These are phyloP conservation scores for Oncopodura yosiiana DNA, from an alignment of 1,140 invertebrate genomes.

Conservation along the genomic window DNA sequence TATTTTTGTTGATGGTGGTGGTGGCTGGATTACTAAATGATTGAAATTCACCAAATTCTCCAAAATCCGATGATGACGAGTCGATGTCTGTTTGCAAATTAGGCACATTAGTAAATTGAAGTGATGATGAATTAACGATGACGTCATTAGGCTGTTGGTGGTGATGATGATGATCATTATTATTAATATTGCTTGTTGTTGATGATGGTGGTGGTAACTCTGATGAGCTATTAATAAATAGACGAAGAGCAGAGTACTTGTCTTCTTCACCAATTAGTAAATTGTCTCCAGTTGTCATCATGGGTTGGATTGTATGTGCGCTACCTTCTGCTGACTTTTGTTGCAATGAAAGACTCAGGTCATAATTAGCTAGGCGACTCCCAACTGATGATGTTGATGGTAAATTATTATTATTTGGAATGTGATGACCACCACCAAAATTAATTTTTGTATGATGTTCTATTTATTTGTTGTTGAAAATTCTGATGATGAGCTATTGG, in stretches of 20 bases:
- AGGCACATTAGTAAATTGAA: no score
- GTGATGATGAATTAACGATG: no score
- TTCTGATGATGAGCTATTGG: no score
- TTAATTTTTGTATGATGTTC: no score
- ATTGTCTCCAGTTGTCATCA: constrained; percentile 9
- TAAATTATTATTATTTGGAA: neutral
- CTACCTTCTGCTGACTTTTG: constrained; percentile 36
- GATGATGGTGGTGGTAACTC: no score
- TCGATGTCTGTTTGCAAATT: neutral
- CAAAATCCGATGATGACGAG: constrained; percentile 13
- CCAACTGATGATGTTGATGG: constrained; percentile 37
- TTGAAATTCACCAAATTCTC: constrained; percentile 7
- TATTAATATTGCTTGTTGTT: no score
- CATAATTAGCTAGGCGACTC: constrained; percentile 46
- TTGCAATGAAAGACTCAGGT: constrained; percentile 40
- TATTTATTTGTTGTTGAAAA: no score
- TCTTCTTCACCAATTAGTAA: constrained; percentile 39
- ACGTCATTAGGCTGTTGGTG: no score
- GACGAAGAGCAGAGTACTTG: constrained; percentile 42
- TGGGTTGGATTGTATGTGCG: neutral
- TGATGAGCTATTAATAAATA: constrained; percentile 23
- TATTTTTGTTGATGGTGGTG: constrained; percentile 10
- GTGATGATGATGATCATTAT: no score
- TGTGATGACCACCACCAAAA: neutral
- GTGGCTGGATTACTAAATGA: constrained; percentile 19